A percentile compares a stretch with the other conserved stretches of the same genome.
These are phyloP conservation scores for Agelaius tricolor DNA, from an alignment of 2,113 vertebrate species.

Conservation along the genomic window DNA sequence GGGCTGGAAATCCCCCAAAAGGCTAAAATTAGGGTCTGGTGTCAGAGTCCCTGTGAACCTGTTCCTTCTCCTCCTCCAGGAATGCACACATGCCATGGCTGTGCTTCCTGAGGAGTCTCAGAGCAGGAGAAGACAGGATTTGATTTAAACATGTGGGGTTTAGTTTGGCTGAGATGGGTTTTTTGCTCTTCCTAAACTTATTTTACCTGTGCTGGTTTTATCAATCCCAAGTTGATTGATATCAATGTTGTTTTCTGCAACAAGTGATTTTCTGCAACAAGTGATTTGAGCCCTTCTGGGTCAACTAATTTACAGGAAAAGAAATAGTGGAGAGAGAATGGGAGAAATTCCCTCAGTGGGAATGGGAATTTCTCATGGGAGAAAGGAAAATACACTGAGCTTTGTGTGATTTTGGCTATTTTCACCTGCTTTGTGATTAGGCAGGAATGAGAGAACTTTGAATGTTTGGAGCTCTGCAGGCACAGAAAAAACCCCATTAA, in stretches of 20 bases:
- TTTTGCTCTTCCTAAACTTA: neutral
- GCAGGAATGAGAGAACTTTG: constrained; percentile 1
- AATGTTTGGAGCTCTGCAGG: constrained; percentile 35
- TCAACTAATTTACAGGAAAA: neutral
- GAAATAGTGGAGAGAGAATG: neutral
- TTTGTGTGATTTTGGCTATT: neutral
- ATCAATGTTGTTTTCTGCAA: neutral
- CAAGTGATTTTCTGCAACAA: neutral
- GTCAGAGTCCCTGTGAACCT: neutral
- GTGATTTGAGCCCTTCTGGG: neutral
- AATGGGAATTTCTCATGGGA: neutral
- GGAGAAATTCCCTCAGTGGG: neutral
- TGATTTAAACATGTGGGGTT: neutral
- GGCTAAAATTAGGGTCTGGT: neutral
- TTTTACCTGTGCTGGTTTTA: neutral
- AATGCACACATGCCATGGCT: neutral
- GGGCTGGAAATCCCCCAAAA: neutral
- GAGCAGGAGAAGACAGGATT: neutral
- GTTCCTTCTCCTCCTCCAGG: neutral
- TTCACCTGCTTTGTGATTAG: neutral
- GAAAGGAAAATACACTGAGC: neutral
- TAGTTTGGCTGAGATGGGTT: neutral
- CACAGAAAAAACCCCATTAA: neutral
- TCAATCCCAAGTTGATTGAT: neutral
- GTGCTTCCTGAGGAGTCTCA: neutral